Conservation (phyloP, 30 jellyfish, hydroid and myxozoan species). For the Aurelia coerulea region DNA sequence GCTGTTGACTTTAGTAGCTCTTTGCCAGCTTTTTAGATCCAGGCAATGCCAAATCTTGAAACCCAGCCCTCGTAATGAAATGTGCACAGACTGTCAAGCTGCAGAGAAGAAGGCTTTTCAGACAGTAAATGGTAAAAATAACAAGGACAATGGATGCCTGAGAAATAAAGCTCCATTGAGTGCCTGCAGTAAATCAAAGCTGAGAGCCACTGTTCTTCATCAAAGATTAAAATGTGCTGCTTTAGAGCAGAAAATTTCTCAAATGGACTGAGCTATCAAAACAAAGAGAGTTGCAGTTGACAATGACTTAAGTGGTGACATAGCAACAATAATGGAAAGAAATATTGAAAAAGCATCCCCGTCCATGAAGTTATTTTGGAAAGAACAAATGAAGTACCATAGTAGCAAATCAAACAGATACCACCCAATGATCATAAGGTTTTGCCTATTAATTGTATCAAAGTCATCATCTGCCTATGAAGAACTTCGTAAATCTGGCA, state of each 20-base stretch:
- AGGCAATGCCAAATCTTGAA: background rate
- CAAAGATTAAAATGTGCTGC: background rate
- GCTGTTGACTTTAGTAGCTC: background rate
- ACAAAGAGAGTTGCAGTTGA: conserved; percentile 9
- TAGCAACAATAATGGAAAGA: background rate
- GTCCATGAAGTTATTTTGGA: conserved; percentile 54
- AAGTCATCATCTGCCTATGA: conserved; percentile 66
- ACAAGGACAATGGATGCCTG: background rate
- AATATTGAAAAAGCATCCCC: conserved; percentile 32
- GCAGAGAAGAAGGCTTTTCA: too few species aligned
- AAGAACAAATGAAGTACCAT: conserved; percentile 6
- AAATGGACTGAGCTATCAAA: conserved; percentile 7
- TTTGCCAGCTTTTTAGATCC: background rate
- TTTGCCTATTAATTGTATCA: conserved; percentile 52
- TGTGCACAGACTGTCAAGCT: too few species aligned
- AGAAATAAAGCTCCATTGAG: background rate
- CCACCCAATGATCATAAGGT: conserved; percentile 62
- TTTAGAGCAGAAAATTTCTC: conserved; percentile 2
- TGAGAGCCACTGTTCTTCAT: background rate
- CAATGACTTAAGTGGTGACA: conserved; percentile 5
- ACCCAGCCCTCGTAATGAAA: too few species aligned
- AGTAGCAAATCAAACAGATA: background rate
- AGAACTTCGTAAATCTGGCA: conserved; percentile 45
- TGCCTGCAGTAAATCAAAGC: background rate
- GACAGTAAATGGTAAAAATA: background rate